Base-by-base conservation (phyloP, 1,140 invertebrate genomes). In the Drosophila neocordata region DNA sequence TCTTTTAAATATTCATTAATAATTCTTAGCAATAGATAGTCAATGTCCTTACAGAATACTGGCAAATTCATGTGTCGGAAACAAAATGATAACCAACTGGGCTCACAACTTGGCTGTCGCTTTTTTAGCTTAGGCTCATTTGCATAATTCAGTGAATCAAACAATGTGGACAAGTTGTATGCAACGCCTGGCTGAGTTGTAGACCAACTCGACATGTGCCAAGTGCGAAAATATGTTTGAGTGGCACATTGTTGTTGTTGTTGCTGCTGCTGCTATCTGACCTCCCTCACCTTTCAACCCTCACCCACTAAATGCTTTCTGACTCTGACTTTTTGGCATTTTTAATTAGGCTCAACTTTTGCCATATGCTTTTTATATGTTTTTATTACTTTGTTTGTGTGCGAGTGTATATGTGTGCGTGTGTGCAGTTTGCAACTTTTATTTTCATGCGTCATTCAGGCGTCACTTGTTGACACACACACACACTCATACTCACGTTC, bases 81-180 rank as follows among this genome's bases (percentile, higher is more conserved):
- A 4, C 22, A 24, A 24, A 4, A 1, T 24, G 22, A 24, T 24
- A 24, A 2, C 22, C 22, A 1, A 24, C 22, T 24, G 22, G 2
- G 22, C 41, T 20, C 41, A n/a, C 41, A 20, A 48, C 41, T 48
- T 15, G 15, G 15, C 41, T 20, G 15, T 20, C 41, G 18, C 18
- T 20, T 20, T 48, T 48, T 48, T 48, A 20, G 9, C 41, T 48
- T 18, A 48, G 41, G 41, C 66, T 77, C 66, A 87, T 85, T 87
- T 85, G 82, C 82, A 85, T 85, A 88, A 85, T 88, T 87, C 75
- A 82, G 71, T 87, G 82, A 69, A 69, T 69, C 79, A 85, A 77
- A 85, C 82, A 85, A 87, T 85, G 82, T 69, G 82, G 41, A 87
- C 82, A 85, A 76, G 78, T 69, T 87, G 41, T 83, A 69, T 87